Evolutionary conservation across 2,888 invertebrate genomes (phyloP), one percentile per base, ranked within the genome.

Genomic region (Dexiosoma caninum): DNA sequence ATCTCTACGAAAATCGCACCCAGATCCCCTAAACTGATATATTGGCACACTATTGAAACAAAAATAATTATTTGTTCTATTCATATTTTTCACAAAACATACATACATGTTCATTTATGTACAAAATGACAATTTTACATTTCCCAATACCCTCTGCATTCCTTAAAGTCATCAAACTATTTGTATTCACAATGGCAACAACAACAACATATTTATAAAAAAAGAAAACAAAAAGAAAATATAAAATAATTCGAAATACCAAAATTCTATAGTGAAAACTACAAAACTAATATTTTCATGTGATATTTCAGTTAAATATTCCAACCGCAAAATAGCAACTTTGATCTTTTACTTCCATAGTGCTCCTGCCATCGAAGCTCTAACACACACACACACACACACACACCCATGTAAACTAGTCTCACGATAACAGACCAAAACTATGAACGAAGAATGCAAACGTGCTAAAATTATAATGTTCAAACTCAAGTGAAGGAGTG

Each of bases 281-380:
- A 64, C 7, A 62, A 57, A 69, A 74, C 75, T 70, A 69, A 80
- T 76, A 75, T 66, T 70, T 79, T 51, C 69, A 32, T 71, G 51
- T 42, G 67, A 81, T 81, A 81, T 76, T 81, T 77, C 57, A 67
- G 67, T 77, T 77, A 72, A 76, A 81, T 77, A 81, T 81, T 76
- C 77, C 40, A 77, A 81, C 80, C 77, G 72, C 80, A 77, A 77
- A 81, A 81, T 81, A 81, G 72, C 72, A 81, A 72, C 80, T 81
- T 81, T 81, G 80, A 81, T 81, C 80, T 81, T 81, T 71, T 72
- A 14, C 60, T 44, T 44, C 44, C 37, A 27, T 27, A 6, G 27
- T 5, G 14, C 44, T 40, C 27, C 30, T 62, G 53, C 53, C 21
- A 12, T 55, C 32, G 49, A 19, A n/a, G n/a, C n/a, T n/a, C n/a